Evolutionary conservation across 2,113 vertebrate species (phyloP).

Genomic region (Otus sunia): DNA sequence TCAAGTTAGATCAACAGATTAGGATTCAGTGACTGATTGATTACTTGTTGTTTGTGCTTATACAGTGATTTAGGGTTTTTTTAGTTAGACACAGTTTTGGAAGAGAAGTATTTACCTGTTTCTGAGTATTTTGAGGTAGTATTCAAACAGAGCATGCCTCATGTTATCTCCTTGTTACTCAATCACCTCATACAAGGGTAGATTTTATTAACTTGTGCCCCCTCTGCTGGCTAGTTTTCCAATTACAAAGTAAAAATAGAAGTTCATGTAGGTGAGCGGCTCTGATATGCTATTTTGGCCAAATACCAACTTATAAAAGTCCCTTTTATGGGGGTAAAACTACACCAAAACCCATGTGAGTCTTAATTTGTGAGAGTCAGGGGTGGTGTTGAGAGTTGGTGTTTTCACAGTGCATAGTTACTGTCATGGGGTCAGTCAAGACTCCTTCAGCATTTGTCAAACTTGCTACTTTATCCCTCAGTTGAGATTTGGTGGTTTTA

Average conservation of each 20-base stretch:
- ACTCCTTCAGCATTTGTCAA: background rate
- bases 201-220: constrained; percentile 57
- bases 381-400: background rate
- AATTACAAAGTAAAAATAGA: background rate
- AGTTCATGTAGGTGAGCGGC: accelerated
- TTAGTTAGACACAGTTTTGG: background rate
- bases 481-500: background rate
- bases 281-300: background rate
- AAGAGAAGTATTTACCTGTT: background rate
- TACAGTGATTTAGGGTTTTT: background rate
- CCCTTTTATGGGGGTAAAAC: background rate
- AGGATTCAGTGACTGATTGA: background rate
- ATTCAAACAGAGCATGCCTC: background rate
- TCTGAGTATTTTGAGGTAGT: background rate
- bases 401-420: background rate
- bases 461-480: background rate
- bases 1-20: background rate
- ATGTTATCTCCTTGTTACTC: background rate
- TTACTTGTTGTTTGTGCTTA: background rate
- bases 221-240: constrained; percentile 67
- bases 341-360: accelerated
- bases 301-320: background rate
- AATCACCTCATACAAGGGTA: background rate
- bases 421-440: background rate
- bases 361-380: background rate